These are phyloP conservation scores for Charanyca ferruginea DNA, from an alignment of 2,888 invertebrate species.

Conservation along the genomic window DNA sequence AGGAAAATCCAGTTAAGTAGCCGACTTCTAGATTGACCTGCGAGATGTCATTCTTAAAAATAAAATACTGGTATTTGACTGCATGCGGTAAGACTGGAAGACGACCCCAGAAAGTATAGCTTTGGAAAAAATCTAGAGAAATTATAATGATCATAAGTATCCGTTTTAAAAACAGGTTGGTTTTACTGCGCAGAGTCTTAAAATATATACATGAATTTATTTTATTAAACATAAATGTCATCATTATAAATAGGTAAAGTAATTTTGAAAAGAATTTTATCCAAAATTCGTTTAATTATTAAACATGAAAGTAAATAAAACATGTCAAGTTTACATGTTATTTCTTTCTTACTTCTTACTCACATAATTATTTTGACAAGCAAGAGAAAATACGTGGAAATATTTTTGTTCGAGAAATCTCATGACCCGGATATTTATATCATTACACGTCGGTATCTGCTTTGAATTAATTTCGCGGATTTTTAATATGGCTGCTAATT, in stretches of 20 bases:
- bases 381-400: constrained; percentile 14
- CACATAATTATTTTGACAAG: background rate
- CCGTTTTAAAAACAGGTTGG: too few relatives aligned
- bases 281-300: constrained; percentile 15
- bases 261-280: background rate
- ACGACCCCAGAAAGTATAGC: too few relatives aligned
- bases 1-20: too few relatives aligned
- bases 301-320: constrained; percentile 11
- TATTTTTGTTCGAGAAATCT: background rate
- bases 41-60: too few relatives aligned
- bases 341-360: background rate
- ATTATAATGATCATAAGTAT: too few relatives aligned
- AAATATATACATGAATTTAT: too few relatives aligned
- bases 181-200: too few relatives aligned
- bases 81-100: too few relatives aligned
- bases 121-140: too few relatives aligned
- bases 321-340: constrained; percentile 2
- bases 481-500: constrained; percentile 4
- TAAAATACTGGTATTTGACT: too few relatives aligned
- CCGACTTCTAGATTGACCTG: too few relatives aligned
- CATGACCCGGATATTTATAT: background rate
- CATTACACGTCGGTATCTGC: background rate
- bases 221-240: background rate
- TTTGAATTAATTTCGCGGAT: constrained; percentile 3
- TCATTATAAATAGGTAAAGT: too few relatives aligned